Evolutionary conservation across 2,888 invertebrate species (phyloP).

Genomic region (Drosophila melanosoma): DNA sequence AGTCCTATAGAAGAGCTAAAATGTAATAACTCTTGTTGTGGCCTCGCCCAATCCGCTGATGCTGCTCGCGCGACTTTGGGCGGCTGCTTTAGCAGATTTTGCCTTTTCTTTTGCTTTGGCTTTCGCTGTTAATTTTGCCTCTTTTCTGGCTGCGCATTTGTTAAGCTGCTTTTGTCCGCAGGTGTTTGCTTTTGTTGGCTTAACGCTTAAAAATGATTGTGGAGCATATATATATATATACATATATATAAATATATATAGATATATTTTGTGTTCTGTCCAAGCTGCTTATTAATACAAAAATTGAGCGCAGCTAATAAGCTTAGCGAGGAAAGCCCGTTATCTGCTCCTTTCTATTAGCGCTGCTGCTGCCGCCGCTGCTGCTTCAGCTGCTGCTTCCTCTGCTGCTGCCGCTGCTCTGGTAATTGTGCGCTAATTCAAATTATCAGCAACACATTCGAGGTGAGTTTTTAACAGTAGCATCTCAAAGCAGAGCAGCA

Average conservation of each 20-base stretch:
- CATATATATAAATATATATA: neutral
- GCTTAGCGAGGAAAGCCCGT: constrained; percentile 52
- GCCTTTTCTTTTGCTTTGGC: constrained; percentile 26
- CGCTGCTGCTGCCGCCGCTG: constrained; percentile 5
- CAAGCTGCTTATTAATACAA: constrained; percentile 78
- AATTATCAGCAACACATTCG: constrained; percentile 79
- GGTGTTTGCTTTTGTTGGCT: constrained; percentile 78
- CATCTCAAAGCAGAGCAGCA: constrained; percentile 1
- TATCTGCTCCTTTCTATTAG: neutral
- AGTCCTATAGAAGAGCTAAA: constrained; percentile 54
- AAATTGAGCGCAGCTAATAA: constrained; percentile 73
- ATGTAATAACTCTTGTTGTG: constrained; percentile 78
- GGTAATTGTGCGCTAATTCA: constrained; percentile 78
- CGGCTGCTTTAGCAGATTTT: constrained; percentile 23
- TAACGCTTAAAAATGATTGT: constrained; percentile 64
- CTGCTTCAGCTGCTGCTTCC: constrained; percentile 4
- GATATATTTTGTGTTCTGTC: constrained; percentile 35
- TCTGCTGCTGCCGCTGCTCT: constrained; percentile 13
- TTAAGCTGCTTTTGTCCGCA: constrained; percentile 80
- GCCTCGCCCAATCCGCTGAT: constrained; percentile 49
- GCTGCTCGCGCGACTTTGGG: constrained; percentile 33
- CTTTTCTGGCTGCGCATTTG: constrained; percentile 44
- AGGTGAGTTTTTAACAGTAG: constrained; percentile 29
- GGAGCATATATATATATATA: constrained; percentile 16
- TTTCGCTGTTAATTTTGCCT: constrained; percentile 1